These are phyloP conservation scores for Corythoichthys intestinalis DNA, from an alignment of 2,113 vertebrate species.

Conservation along the genomic window DNA sequence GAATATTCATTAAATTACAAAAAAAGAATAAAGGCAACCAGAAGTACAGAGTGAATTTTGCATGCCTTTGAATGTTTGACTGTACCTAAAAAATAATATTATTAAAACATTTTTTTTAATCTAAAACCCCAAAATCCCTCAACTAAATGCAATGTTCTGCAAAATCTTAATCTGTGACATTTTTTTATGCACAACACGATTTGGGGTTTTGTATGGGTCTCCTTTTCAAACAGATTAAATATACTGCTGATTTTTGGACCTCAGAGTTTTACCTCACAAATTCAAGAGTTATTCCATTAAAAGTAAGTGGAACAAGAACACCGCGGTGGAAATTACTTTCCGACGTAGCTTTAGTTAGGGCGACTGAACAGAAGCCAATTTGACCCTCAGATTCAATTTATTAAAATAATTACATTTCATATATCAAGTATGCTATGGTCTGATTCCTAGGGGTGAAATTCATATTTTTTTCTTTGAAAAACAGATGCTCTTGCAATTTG, in stretches of 20 bases:
- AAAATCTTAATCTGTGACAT: background rate
- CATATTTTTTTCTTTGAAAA: constrained; percentile 4
- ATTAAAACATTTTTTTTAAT: background rate
- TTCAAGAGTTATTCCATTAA: constrained; percentile 6
- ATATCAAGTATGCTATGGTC: constrained; percentile 10
- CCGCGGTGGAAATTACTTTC: constrained; percentile 29
- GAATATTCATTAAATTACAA: background rate
- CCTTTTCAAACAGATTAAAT: constrained; percentile 9
- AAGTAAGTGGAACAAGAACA: constrained; percentile 26
- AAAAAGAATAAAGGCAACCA: background rate
- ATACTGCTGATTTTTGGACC: constrained; percentile 9
- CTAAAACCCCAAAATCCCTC: background rate
- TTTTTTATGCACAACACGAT: background rate
- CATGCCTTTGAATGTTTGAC: background rate
- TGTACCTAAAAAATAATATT: background rate
- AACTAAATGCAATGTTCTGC: background rate
- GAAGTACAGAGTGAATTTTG: background rate
- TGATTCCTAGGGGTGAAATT: constrained; percentile 6
- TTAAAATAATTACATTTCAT: constrained; percentile 12
- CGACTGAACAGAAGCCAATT: constrained; percentile 19
- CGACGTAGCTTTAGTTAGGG: constrained; percentile 14
- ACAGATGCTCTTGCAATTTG: constrained; percentile 4
- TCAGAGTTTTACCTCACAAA: constrained; percentile 24
- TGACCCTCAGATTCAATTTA: constrained; percentile 18
- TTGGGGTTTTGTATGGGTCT: background rate